A percentile compares a stretch with the other conserved stretches of the same genome.
Conservation (phyloP, 2,797 vertebrate species). For the Argya squamiceps region DNA sequence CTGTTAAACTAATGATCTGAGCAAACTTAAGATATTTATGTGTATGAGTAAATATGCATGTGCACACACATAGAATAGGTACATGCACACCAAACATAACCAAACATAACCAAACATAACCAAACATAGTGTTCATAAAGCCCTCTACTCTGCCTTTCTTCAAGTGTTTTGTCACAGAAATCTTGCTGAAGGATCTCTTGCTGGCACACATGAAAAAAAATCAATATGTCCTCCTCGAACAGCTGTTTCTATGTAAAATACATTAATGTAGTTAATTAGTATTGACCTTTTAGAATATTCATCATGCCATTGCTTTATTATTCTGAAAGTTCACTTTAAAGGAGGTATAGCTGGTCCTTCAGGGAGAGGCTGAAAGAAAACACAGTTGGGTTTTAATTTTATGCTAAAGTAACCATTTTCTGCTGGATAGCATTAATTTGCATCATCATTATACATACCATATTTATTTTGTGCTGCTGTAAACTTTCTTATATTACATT, state of each 20-base stretch:
- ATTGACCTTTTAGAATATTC: constrained; percentile 74
- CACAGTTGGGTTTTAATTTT: constrained; percentile 50
- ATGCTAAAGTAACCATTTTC: constrained; percentile 15
- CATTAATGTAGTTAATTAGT: constrained; percentile 72
- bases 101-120: too few species aligned
- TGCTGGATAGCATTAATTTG: constrained; percentile 31
- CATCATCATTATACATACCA: not conserved
- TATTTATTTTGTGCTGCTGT: constrained; percentile 38
- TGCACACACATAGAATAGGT: rapidly evolving
- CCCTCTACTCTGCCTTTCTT: not conserved
- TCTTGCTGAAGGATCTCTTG: not conserved
- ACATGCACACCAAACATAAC: rapidly evolving
- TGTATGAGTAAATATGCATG: not conserved
- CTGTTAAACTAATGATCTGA: not conserved
- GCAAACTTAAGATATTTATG: not conserved
- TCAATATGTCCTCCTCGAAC: not conserved
- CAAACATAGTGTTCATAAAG: not conserved
- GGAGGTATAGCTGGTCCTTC: constrained; percentile 17
- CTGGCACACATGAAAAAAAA: not conserved
- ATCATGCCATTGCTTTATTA: constrained; percentile 50
- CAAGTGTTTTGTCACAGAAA: not conserved
- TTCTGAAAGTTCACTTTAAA: constrained; percentile 62
- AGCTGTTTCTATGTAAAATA: constrained; percentile 61
- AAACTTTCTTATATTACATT: constrained; percentile 40
- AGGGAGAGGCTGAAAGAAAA: constrained; percentile 9